A percentile compares a stretch with the other conserved stretches of the same genome.
Evolutionary conservation across 2,113 vertebrate species (phyloP).

Genomic region (Bujurquina vittata): DNA sequence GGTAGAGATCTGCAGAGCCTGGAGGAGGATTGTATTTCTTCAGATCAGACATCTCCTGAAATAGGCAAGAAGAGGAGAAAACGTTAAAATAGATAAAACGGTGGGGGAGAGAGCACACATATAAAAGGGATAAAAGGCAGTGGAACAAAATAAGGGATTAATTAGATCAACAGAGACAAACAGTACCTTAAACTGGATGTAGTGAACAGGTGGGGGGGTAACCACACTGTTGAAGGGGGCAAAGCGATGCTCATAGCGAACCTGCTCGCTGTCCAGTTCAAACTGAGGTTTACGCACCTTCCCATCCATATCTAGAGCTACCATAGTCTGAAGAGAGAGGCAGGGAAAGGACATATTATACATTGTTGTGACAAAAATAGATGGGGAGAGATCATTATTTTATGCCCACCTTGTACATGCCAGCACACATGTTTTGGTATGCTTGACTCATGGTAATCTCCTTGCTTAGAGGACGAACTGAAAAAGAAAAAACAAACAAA

Average conservation of each 20-base stretch:
- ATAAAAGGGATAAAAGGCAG: background rate
- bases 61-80: background rate
- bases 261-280: conserved; percentile 97
- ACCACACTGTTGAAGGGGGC: conserved; percentile 98
- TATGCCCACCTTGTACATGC: conserved; percentile 94
- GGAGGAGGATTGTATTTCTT: conserved; percentile 98
- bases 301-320: conserved; percentile 97
- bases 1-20: conserved; percentile 94
- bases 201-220: conserved; percentile 96
- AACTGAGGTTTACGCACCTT: conserved; percentile 98
- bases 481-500: conserved; percentile 2
- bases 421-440: conserved; percentile 99
- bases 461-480: conserved; percentile 94
- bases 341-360: background rate
- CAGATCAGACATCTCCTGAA: conserved; percentile 98
- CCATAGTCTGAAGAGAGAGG: conserved; percentile 88
- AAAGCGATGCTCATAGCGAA: conserved; percentile 97
- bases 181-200: conserved; percentile 95
- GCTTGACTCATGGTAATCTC: conserved; percentile 99
- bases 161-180: background rate
- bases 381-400: background rate
- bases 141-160: background rate
- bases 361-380: background rate
- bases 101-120: too few species aligned
- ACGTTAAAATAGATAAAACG: background rate